These are phyloP conservation scores for Conger conger DNA, from an alignment of 2,113 vertebrate genomes.

Conservation along the genomic window DNA sequence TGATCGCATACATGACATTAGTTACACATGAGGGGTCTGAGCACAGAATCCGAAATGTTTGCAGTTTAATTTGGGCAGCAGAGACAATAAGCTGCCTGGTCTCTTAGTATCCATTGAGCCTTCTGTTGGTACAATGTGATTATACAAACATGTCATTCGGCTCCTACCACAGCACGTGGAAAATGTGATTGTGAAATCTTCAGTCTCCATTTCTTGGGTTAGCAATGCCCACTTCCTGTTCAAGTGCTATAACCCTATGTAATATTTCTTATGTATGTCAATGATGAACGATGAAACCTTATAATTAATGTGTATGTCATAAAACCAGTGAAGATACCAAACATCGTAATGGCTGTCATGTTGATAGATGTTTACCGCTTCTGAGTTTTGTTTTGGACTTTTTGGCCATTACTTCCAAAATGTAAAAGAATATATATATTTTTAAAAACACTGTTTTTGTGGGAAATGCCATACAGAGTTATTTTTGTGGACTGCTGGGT, in stretches of 20 bases:
- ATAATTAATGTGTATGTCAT: not conserved
- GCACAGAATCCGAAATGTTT: slow-evolving; percentile 51
- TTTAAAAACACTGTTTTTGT: slow-evolving; percentile 45
- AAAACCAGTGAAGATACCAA: not conserved
- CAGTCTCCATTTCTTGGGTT: not conserved
- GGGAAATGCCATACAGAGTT: slow-evolving; percentile 58
- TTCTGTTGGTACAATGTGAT: not conserved
- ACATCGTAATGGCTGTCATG: not conserved
- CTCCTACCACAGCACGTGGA: not conserved
- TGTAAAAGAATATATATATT: slow-evolving; percentile 49
- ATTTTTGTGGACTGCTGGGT: slow-evolving; percentile 40
- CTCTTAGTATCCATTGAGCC: not conserved
- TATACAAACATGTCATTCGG: slow-evolving; percentile 10
- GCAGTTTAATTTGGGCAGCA: slow-evolving; percentile 45
- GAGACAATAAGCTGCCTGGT: not conserved
- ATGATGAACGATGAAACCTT: slow-evolving; percentile 28
- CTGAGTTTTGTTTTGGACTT: slow-evolving; percentile 49
- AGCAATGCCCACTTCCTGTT: not conserved
- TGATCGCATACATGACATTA: not conserved
- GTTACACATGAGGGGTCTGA: not conserved
- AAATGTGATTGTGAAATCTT: not conserved
- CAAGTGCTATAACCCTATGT: too few relatives aligned
- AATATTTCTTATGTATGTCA: too few relatives aligned
- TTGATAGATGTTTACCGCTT: not conserved
- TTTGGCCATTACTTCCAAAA: slow-evolving; percentile 47